Base-by-base conservation (phyloP, 2,113 vertebrate genomes). In the Lucifuga dentata region DNA sequence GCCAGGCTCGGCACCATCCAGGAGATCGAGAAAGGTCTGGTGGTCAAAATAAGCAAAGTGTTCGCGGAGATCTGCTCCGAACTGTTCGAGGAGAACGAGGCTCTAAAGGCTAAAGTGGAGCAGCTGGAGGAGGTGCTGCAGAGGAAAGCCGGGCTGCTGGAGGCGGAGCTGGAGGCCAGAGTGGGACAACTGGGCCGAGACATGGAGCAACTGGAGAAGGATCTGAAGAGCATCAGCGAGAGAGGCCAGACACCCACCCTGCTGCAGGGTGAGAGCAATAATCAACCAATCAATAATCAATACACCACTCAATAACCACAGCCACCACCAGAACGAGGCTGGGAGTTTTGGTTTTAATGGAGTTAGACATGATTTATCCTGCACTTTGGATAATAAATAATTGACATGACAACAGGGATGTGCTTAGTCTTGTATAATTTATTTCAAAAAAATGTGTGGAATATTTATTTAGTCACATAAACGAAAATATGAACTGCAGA, bases 51-150 rank as follows among this genome's bases (percentile, higher is more conserved):
- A 44, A 70, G 50, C 45, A 57, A 58, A 1, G 55, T 69, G 21
- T 88, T 88, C 63, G 17, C 71, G 0, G 74, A 83, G 26, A 21
- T 88, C 46, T 81, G 79, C 48, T 61, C 80, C 0, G 80, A 83
- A 57, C 58, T 89, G 41, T 4, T 29, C 0, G 89, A 88, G 56
- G 87, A 90, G 20, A 89, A 88, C 67, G 86, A 87, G 52, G 73
- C 79, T 71, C 46, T 90, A 59, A 86, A 83, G 68, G 66, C 83
- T 26, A 79, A 65, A 19, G 86, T 89, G 74, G 81, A 83, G 59
- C 86, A 87, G 72, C 74, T 90, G 81, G 89, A 90, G 84, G 86
- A 87, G 2, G 78, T 86, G 4, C 43, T 90, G 66, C 80, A 89
- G 78, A 68, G 56, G 69, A 89, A 88, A 81, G 89, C 84, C 46